phyloP scores from a whole-genome alignment of 37 sponge, comb jelly and placozoan species.

The Hormiphora californensis region DNA sequence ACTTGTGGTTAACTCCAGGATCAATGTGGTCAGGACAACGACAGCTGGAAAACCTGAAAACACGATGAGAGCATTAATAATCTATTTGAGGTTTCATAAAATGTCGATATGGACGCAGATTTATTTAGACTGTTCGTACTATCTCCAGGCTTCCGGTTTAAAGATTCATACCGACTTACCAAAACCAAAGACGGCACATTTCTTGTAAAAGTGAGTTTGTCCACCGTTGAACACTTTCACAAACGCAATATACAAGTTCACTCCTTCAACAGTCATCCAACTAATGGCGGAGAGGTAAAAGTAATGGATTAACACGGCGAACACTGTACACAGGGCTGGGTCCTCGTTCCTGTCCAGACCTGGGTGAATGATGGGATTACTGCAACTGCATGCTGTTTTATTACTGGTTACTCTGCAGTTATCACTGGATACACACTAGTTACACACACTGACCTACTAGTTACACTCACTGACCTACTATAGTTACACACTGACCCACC shows the following conservation, averaged over 20 bases:
- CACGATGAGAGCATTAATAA: no score
- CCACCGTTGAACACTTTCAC: slow-evolving; percentile 18
- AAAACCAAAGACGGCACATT: slow-evolving; percentile 7
- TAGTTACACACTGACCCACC: no score
- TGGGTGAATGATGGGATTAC: no score
- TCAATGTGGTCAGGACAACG: not conserved
- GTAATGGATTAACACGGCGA: not conserved
- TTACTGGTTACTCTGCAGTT: no score
- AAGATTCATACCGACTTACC: no score
- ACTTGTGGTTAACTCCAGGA: not conserved
- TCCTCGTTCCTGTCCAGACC: no score
- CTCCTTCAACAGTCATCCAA: slow-evolving; percentile 23
- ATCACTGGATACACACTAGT: no score
- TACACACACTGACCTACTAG: no score
- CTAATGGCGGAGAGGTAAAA: slow-evolving; percentile 10
- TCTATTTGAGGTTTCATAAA: no score
- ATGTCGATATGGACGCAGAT: not conserved
- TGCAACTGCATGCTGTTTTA: no score
- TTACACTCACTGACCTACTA: no score
- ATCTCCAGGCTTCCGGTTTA: no score
- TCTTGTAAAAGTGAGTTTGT: slow-evolving; percentile 32
- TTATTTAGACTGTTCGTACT: not conserved
- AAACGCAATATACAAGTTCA: slow-evolving; percentile 31
- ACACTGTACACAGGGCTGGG: slow-evolving; percentile 11
- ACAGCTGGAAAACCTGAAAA: slow-evolving; percentile 16